These are phyloP conservation scores for Lasioglossum zephyrum DNA, from an alignment of 2,888 invertebrate genomes.

Conservation along the genomic window DNA sequence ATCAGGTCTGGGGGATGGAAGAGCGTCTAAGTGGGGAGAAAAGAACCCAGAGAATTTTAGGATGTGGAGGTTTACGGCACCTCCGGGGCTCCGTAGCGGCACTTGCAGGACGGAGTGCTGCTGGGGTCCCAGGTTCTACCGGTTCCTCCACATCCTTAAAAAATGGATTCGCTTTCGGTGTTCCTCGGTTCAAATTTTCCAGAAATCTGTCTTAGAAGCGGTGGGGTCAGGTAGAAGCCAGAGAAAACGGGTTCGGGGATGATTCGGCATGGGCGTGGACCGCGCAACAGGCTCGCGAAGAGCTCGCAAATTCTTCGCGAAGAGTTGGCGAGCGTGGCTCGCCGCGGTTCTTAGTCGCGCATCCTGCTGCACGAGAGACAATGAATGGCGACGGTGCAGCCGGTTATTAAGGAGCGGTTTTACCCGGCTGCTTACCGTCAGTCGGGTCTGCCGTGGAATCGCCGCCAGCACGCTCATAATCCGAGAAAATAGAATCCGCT, in stretches of 20 bases:
- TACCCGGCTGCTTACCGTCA: conserved; percentile 13
- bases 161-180: too few relatives aligned
- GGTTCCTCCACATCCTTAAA: too few relatives aligned
- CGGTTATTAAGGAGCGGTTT: conserved; percentile 53
- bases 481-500: conserved; percentile 67
- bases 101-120: too few relatives aligned
- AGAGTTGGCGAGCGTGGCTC: not conserved
- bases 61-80: too few relatives aligned
- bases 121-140: too few relatives aligned
- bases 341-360: not conserved
- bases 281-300: not conserved
- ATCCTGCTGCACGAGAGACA: not conserved
- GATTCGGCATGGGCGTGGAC: not conserved
- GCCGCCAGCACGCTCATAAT: conserved; percentile 35
- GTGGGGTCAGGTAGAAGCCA: too few relatives aligned
- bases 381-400: conserved; percentile 5
- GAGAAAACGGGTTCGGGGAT: not conserved
- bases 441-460: not conserved
- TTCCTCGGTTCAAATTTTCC: too few relatives aligned
- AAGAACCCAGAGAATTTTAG: too few relatives aligned
- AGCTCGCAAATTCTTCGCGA: not conserved
- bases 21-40: too few relatives aligned
- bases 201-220: too few relatives aligned
- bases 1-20: too few relatives aligned
- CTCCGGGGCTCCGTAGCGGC: too few relatives aligned